Evolutionary conservation across 2,888 invertebrate species (phyloP).

Genomic region (Therioaphis trifolii): DNA sequence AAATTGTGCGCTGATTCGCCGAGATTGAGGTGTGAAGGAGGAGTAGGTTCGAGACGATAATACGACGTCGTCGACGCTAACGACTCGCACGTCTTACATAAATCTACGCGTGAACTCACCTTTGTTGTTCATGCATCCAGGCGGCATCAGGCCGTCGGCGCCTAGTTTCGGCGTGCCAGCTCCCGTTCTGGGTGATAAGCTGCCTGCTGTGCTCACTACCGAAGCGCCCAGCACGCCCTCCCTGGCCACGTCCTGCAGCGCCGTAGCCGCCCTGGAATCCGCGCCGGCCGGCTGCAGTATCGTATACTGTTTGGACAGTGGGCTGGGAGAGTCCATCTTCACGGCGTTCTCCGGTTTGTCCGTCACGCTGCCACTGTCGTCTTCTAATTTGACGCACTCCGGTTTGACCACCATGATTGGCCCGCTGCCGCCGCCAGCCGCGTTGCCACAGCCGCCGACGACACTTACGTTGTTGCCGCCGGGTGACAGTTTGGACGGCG

Average conservation of each 20-base stretch:
- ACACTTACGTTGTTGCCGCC: conserved; percentile 39
- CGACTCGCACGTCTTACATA: conserved; percentile 9
- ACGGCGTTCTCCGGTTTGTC: conserved; percentile 67
- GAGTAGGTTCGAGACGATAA: conserved; percentile 5
- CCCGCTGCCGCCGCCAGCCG: conserved; percentile 59
- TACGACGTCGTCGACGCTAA: neutral
- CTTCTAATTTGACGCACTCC: conserved; percentile 69
- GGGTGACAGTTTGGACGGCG: conserved; percentile 53
- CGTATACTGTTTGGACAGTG: conserved; percentile 83
- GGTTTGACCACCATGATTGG: conserved; percentile 68
- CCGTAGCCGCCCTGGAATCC: conserved; percentile 84
- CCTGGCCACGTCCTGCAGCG: conserved; percentile 80
- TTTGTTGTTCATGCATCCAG: conserved; percentile 54
- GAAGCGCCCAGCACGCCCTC: conserved; percentile 76
- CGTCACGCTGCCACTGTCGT: conserved; percentile 66
- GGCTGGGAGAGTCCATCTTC: conserved; percentile 65
- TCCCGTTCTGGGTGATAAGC: conserved; percentile 59
- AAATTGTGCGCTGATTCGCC: conserved; percentile 27
- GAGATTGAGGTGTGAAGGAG: neutral
- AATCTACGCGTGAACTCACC: conserved; percentile 11
- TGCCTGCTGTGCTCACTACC: conserved; percentile 69
- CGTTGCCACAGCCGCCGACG: neutral
- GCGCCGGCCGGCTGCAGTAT: conserved; percentile 83
- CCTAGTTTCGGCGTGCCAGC: conserved; percentile 67
- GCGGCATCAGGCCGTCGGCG: conserved; percentile 65